phyloP scores from a whole-genome alignment of 2,888 invertebrate genomes.

The Phasia obesa region DNA sequence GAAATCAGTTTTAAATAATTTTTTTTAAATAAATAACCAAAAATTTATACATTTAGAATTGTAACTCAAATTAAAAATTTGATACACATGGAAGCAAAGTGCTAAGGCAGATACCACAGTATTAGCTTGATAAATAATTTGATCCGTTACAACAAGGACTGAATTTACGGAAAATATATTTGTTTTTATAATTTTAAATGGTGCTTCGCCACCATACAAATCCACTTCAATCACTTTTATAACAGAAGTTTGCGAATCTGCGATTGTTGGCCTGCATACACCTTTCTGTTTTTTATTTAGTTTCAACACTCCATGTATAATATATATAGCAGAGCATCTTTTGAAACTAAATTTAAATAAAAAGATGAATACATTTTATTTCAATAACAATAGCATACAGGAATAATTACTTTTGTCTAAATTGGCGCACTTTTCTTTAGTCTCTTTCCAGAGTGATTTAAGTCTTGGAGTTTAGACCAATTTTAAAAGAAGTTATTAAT shows the following conservation, averaged over 20 bases:
- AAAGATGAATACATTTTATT: background rate
- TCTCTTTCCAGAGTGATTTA: background rate
- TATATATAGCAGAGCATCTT: background rate
- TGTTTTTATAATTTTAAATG: too few relatives aligned
- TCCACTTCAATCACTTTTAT: conserved; percentile 13
- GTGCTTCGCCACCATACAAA: too few relatives aligned
- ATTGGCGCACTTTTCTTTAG: background rate
- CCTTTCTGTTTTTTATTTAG: conserved; percentile 1
- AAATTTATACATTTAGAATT: too few relatives aligned
- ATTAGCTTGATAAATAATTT: too few relatives aligned
- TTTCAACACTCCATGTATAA: conserved; percentile 20
- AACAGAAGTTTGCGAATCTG: conserved; percentile 14
- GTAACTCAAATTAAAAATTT: too few relatives aligned
- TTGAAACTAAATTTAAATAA: background rate
- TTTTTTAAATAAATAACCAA: too few relatives aligned
- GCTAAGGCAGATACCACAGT: too few relatives aligned
- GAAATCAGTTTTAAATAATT: too few relatives aligned
- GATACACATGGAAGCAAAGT: too few relatives aligned
- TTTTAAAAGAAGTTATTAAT: background rate
- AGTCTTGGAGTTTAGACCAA: background rate
- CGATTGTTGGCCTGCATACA: conserved; percentile 5
- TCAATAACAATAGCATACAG: background rate
- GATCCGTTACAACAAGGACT: too few relatives aligned
- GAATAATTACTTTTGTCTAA: background rate
- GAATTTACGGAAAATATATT: too few relatives aligned